Evolutionary conservation across 2,113 vertebrate genomes (phyloP), one percentile per base, ranked within the genome.

Genomic region (Phainopepla nitens): DNA sequence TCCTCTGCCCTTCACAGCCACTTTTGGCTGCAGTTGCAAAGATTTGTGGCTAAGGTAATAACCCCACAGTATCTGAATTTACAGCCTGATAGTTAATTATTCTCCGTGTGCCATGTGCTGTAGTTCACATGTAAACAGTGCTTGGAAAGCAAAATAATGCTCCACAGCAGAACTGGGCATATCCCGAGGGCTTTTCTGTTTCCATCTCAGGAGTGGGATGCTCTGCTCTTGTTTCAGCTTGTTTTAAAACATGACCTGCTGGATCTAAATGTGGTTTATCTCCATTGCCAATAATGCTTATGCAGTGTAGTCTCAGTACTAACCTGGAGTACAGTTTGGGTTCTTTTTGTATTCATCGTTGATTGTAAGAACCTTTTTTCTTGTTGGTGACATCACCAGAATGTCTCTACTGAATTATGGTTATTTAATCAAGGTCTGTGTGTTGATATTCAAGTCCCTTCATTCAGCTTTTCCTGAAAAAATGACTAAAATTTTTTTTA

Each of bases 351-450:
- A 95, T 96, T 97, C 93, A 83, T 94, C 93, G 95, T 66, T 42
- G 84, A 58, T 86, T 95, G 86, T 82, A 78, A 60, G 87, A 92
- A 80, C 22, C 22, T 75, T 86, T 85, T 66, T 94, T 10, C 47
- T 91, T 93, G 88, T 85, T 96, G 92, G 93, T 97, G 92, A 96
- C 97, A 94, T 97, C 97, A 98, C 96, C 96, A 98, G 80, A 97
- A 94, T 87, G 75, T 97, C 79, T 91, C 91, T 97, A 9, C 87
- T 98, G 96, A 97, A 95, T 98, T 97, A 97, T 97, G 94, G 87
- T 89, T 94, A 47, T 96, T 98, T 98, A 97, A 97, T 98, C 96
- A 96, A 95, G 87, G 58, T 77, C 61, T 50, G 7, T 39, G 65
- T 21, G 9, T 95, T 96, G 82, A 94, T 97, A 84, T 56, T 85